Evolutionary conservation across 2,888 invertebrate species (phyloP), one percentile per base, ranked within the genome.

Genomic region (Microctonus hyperodae): DNA sequence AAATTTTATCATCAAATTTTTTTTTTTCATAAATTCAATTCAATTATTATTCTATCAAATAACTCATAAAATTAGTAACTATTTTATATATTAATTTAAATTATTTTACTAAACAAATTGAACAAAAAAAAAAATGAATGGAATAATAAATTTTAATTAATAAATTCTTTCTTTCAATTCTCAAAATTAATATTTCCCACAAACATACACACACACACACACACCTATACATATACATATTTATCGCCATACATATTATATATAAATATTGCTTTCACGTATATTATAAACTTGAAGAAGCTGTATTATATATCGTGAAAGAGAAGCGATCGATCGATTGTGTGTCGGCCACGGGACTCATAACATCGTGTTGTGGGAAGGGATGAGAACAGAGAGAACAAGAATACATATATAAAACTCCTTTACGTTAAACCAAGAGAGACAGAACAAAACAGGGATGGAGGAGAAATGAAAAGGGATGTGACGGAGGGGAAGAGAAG

Each of bases 301-400:
- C 44, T 44, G 44, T 44, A 44, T 44, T 44, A 44, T 44, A 44
- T 44, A 16, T 44, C 9, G 44, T 44, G 23, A 22, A 35, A n/a
- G 20, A 37, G 23, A 48, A 28, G 60, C 60, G 61, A 61, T 61
- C 61, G 61, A 61, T 61, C 35, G 22, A 35, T 40, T 59, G 11
- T 44, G 23, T 44, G 23, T 44, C 59, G 44, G 44, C 44, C 44
- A 44, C 44, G 44, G 44, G 44, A 44, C 44, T 44, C 44, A 44
- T 59, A 44, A 44, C 16, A 25, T 23, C 11, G 22, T 44, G 25
- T 35, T 33, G 35, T 31, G 44, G 44, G 44, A 44, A n/a, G 16
- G 44, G 44, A 44, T 44, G 44, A 44, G 44, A 44, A 16, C 16
- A 44, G 16, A n/a, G n/a, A n/a, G 44, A n/a, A 44, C 7, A 16